Evolutionary conservation across 2,888 invertebrate species (phyloP), one percentile per base, ranked within the genome.

Genomic region (Anaspis maculata): DNA sequence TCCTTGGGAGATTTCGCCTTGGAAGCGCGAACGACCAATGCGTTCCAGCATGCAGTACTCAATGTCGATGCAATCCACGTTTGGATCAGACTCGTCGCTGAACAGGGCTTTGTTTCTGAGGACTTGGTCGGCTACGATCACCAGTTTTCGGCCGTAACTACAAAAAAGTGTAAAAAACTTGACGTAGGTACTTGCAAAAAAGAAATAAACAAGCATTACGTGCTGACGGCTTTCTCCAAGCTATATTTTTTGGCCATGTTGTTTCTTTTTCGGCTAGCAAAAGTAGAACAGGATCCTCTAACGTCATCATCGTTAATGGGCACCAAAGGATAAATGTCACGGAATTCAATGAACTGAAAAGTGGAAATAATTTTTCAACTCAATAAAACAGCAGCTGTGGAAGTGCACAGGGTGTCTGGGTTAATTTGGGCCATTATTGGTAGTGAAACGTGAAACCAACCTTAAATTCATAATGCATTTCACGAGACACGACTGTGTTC

Each of bases 31-130:
- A 39, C 85, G 72, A 1, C 82, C 88, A 19, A 88, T 77, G 48
- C 78, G 64, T 62, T 88, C 89, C 36, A 86, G 62, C 19, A 86
- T 64, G 48, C 80, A 77, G 54, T 81, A 88, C 37, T 77, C 76
- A n/a, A 70, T 57, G 3, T 68, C 49, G 3, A 66, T 66, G 7
- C 82, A 46, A 19, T 73, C 71, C 1, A 69, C 53, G n/a, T 56
- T 56, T 13, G 68, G 66, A 43, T 64, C 64, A 2, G 71, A 61
- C 37, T 71, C 59, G 2, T 66, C 62, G 6, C 74, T 73, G 27
- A 76, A 65, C 21, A 88, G 54, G 0, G 77, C 70, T 33, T 61
- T 57, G 35, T 70, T 69, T 15, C 88, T 69, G 11, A 72, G 52
- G 15, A 63, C 55, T 54, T 84, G 83, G 29, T 70, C 71, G 9